Conservation (phyloP, 2,888 invertebrate genomes). For the Scaptomyza tumidula region DNA sequence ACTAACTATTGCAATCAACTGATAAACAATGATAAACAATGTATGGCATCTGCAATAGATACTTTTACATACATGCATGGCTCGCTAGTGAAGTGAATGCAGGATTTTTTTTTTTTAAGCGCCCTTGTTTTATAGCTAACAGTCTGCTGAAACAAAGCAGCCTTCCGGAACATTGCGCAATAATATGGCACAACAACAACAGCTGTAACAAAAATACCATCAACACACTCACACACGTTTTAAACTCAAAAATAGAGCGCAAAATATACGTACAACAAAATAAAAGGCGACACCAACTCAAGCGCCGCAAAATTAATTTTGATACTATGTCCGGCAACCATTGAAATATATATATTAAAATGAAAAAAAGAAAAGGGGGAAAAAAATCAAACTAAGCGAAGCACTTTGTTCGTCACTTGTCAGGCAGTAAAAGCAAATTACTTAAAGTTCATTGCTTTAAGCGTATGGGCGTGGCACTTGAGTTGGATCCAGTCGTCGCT, state of each 20-base stretch:
- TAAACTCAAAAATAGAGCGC: constrained; percentile 73
- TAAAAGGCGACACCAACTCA: constrained; percentile 3
- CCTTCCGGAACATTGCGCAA: constrained; percentile 80
- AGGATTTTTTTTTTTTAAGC: constrained; percentile 60
- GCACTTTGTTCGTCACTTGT: constrained; percentile 71
- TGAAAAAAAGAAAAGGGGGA: background rate
- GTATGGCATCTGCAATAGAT: constrained; percentile 37
- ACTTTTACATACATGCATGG: constrained; percentile 23
- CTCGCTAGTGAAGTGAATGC: constrained; percentile 17
- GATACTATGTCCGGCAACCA: constrained; percentile 48
- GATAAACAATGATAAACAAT: constrained; percentile 70
- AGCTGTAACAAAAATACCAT: constrained; percentile 25
- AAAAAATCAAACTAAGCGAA: constrained; percentile 39
- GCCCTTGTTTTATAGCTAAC: constrained; percentile 64
- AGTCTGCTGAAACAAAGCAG: constrained; percentile 74
- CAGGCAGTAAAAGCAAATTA: constrained; percentile 78
- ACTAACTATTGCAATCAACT: constrained; percentile 60
- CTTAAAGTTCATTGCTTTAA: constrained; percentile 80
- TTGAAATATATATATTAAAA: constrained; percentile 6
- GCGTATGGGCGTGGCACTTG: constrained; percentile 51
- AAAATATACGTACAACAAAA: constrained; percentile 67
- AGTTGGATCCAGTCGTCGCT: constrained; percentile 20
- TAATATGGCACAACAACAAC: constrained; percentile 51
- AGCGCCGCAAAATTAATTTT: constrained; percentile 67
- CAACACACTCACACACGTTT: constrained; percentile 41